These are phyloP conservation scores for Geodia barretti DNA, from an alignment of 37 sponge, comb jelly and placozoan genomes.

Conservation along the genomic window DNA sequence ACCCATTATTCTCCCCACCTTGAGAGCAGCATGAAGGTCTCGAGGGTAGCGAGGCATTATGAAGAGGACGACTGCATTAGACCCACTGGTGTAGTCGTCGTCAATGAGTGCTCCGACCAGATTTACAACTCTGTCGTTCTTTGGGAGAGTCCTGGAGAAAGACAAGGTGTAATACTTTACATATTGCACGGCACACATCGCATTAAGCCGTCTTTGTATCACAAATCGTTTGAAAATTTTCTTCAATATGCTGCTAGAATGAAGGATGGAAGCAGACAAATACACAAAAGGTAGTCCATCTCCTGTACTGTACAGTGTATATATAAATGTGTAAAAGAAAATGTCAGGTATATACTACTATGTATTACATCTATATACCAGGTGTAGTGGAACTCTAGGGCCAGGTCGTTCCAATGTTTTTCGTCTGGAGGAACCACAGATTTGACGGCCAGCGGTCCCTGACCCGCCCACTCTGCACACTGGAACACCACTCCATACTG, in stretches of 20 bases:
- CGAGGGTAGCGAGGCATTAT: constrained; percentile 94
- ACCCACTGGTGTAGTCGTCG: constrained; percentile 73
- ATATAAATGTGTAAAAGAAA: background rate
- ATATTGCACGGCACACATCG: too few species aligned
- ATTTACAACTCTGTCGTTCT: constrained; percentile 86
- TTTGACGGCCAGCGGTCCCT: constrained; percentile 88
- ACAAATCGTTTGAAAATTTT: too few species aligned
- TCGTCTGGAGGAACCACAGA: constrained; percentile 97
- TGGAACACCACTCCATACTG: constrained; percentile 98
- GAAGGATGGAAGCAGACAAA: too few species aligned
- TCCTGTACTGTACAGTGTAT: too few species aligned
- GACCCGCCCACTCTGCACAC: constrained; percentile 94
- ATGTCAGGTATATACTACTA: background rate
- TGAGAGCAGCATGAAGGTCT: constrained; percentile 94
- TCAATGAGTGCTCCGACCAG: constrained; percentile 91
- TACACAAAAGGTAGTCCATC: too few species aligned
- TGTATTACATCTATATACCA: constrained; percentile 53
- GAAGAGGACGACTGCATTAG: constrained; percentile 81
- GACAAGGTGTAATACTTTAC: too few species aligned
- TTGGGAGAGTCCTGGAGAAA: constrained; percentile 80
- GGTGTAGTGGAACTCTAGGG: constrained; percentile 98
- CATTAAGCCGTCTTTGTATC: too few species aligned
- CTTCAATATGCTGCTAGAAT: too few species aligned
- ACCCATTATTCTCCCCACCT: too few species aligned
- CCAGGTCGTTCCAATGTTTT: constrained; percentile 98